A percentile compares a stretch with the other conserved stretches of the same genome.
These are phyloP conservation scores for Muscicapa striata DNA, from an alignment of 2,797 vertebrate species.

Conservation along the genomic window DNA sequence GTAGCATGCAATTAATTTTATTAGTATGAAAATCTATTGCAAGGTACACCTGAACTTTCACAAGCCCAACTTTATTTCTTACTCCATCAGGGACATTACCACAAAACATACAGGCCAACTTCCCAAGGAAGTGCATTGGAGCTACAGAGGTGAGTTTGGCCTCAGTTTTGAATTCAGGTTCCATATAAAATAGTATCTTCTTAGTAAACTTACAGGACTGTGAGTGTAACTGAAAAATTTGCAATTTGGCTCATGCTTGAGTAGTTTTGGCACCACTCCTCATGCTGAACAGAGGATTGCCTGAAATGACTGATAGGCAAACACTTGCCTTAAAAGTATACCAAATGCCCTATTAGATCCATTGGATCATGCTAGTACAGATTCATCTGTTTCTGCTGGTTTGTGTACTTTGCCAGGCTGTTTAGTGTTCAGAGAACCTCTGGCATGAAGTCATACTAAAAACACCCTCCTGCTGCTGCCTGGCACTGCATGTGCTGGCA, in stretches of 20 bases:
- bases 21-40: background rate
- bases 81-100: background rate
- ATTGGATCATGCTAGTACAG: background rate
- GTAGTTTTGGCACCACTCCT: background rate
- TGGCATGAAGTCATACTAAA: conserved; percentile 17
- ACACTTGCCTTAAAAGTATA: background rate
- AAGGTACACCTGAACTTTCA: background rate
- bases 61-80: background rate
- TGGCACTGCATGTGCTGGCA: conserved; percentile 36
- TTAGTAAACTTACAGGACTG: background rate
- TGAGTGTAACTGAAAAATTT: background rate
- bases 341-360: background rate
- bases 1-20: background rate
- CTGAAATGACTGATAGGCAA: background rate
- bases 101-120: rapidly evolving
- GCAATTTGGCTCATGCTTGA: background rate
- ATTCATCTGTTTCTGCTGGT: conserved; percentile 3
- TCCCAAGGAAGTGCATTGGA: background rate
- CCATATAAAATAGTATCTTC: background rate
- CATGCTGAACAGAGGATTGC: background rate
- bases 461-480: conserved; percentile 47
- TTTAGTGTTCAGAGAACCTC: conserved; percentile 28
- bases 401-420: conserved; percentile 4
- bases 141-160: background rate
- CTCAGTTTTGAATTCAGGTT: background rate